Base-by-base conservation (phyloP, 1,140 invertebrate species). In the Neodiprion fabricii region DNA sequence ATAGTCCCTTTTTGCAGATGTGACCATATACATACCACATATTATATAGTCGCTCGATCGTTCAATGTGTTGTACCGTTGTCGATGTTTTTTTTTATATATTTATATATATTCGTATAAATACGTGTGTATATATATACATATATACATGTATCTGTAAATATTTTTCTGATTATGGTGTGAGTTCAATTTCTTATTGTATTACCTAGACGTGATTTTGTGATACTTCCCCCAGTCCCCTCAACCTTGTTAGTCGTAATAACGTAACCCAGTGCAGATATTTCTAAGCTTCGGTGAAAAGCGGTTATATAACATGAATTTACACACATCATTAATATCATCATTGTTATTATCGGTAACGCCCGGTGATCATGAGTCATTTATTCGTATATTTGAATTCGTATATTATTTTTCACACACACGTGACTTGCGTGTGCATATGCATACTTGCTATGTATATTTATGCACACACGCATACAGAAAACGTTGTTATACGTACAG, bases 61-160 rank as follows among this genome's bases (percentile, higher is more conserved):
- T 88, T 88, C 85, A 85, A 88, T 88, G 87, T 77, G 85, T 86
- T 88, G 87, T 88, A 85, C 87, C 87, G 87, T 88, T 88, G 84
- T 88, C 87, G 83, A 86, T 88, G 87, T 88, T 80, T 88, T 88
- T 87, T 21, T 21, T 21, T 21, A 21, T 21, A 21, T 21, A 21
- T 21, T 21, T 21, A 21, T 85, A 85, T 69, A 75, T 75, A 21
- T 75, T 67, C 5, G 5, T 40, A 40, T 40, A 40, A 3, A 40
- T 40, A 3, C 28, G 28, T 40, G 5, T 40, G 5, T 40, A 40
- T 40, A 40, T 5, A 5, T 40, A 40, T 40, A 40, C 5, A 40
- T 40, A 40, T 40, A 40, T 40, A 50, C 66, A 76, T 76, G 74
- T 82, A 88, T 84, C 78, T 87, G 83, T 88, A 86, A 79, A 87